Percentiles rank a stretch among this genome's conserved stretches.
Evolutionary conservation across 1,140 invertebrate species (phyloP).

Genomic region (Calliphora vicina): DNA sequence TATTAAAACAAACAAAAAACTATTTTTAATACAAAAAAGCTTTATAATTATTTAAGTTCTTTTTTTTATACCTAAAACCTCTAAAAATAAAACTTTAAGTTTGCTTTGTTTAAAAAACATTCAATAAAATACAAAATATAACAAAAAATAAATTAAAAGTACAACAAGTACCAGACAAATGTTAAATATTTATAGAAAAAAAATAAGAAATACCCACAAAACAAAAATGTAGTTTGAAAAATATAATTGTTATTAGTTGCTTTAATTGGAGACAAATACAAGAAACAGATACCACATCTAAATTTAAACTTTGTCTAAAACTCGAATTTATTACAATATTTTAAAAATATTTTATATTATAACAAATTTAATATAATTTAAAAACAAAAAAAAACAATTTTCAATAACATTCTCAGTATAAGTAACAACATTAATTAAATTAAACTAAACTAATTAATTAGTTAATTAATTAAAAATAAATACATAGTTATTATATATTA

Average conservation of each 20-base stretch:
- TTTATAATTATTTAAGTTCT: conserved; percentile 45
- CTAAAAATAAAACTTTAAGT: background rate
- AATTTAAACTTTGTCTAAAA: background rate
- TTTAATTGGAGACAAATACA: background rate
- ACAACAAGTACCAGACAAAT: too few relatives aligned
- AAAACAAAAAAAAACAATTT: background rate
- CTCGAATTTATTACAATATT: background rate
- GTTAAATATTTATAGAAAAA: too few relatives aligned
- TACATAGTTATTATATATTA: background rate
- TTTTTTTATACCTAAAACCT: conserved; percentile 10
- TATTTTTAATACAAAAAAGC: conserved; percentile 38
- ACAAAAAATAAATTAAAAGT: background rate
- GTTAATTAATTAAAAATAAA: background rate
- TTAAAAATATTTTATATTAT: too few relatives aligned
- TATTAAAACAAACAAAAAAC: background rate
- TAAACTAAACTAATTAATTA: background rate
- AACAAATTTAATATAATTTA: too few relatives aligned
- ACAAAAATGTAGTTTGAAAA: background rate
- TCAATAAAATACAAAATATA: background rate
- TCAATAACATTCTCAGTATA: background rate
- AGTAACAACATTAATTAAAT: background rate
- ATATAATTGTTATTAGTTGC: background rate
- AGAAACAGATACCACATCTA: background rate
- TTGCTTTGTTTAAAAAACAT: background rate
- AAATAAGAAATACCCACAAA: background rate